Evolutionary conservation across 2,113 vertebrate species (phyloP).

Genomic region (Xiphophorus couchianus): DNA sequence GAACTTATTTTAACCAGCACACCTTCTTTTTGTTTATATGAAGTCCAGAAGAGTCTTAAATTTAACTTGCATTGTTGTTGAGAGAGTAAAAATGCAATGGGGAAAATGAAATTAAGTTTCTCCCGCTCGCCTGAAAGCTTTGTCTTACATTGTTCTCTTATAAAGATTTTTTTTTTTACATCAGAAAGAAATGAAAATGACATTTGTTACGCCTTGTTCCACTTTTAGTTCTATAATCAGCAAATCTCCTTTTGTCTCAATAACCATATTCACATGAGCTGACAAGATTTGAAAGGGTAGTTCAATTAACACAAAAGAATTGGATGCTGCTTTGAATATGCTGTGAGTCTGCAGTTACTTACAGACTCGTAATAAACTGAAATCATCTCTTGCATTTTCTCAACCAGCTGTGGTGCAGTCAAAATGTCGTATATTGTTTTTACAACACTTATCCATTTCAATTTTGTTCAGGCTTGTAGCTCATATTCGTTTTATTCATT

Average conservation of each 20-base stretch:
- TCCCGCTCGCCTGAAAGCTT: slow-evolving; percentile 1
- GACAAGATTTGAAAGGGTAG: slow-evolving; percentile 11
- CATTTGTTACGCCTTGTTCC: slow-evolving; percentile 35
- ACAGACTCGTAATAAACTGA: neutral
- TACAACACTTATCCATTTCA: too few species aligned
- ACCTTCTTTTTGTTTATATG: slow-evolving; percentile 5
- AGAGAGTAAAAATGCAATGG: slow-evolving; percentile 3
- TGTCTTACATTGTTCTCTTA: slow-evolving; percentile 11
- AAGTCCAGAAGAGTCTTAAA: neutral
- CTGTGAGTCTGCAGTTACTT: neutral
- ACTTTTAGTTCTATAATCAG: slow-evolving; percentile 37
- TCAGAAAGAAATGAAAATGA: slow-evolving; percentile 35
- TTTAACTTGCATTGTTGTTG: slow-evolving; percentile 3
- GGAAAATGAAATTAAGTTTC: slow-evolving; percentile 18
- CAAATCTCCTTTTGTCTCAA: slow-evolving; percentile 25
- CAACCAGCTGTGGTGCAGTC: neutral
- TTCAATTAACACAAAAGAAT: neutral
- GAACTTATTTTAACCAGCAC: neutral
- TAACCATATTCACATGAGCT: slow-evolving; percentile 3
- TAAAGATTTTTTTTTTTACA: slow-evolving; percentile 21
- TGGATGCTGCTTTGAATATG: neutral
- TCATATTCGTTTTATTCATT: too few species aligned
- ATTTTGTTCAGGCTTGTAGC: too few species aligned
- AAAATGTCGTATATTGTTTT: too few species aligned
- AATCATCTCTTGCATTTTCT: neutral